Conservation (phyloP, 2,888 invertebrate species). For the Euclidia mi region DNA sequence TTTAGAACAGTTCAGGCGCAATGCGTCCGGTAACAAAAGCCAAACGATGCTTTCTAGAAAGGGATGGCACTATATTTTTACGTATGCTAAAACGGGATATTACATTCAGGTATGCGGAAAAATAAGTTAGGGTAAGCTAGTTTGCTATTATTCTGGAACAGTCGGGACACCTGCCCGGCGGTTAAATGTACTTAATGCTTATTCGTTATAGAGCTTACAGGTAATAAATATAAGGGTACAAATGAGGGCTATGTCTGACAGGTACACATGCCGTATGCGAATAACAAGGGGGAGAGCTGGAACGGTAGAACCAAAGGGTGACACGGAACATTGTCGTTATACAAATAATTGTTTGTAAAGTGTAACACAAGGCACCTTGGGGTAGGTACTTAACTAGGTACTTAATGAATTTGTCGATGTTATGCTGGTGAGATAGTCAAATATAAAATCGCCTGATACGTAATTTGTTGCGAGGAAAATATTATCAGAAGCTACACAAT, state of each 20-base stretch:
- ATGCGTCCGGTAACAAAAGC: constrained; percentile 37
- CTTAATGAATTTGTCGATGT: no score
- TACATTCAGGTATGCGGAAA: constrained; percentile 43
- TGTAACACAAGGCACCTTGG: no score
- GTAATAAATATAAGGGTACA: constrained; percentile 16
- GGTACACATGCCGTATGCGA: constrained; percentile 36
- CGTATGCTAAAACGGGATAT: constrained; percentile 26
- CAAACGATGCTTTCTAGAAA: constrained; percentile 35
- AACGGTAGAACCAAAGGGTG: no score
- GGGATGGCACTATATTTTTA: constrained; percentile 24
- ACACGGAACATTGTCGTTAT: no score
- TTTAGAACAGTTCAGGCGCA: constrained; percentile 43
- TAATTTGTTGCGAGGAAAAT: no score
- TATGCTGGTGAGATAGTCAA: no score
- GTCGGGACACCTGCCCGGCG: constrained; percentile 51
- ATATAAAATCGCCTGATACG: no score
- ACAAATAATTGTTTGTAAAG: no score
- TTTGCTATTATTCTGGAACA: constrained; percentile 37
- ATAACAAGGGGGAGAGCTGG: constrained; percentile 7
- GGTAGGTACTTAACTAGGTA: no score
- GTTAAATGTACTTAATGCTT: constrained; percentile 33
- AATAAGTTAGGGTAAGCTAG: constrained; percentile 33
- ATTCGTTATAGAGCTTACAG: constrained; percentile 4
- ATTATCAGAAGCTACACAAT: no score
- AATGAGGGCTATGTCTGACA: constrained; percentile 32